A percentile compares a stretch with the other conserved stretches of the same genome.
These are phyloP conservation scores for Caenorhabditis brenneri DNA, from an alignment of 1,140 invertebrate genomes.

Conservation along the genomic window DNA sequence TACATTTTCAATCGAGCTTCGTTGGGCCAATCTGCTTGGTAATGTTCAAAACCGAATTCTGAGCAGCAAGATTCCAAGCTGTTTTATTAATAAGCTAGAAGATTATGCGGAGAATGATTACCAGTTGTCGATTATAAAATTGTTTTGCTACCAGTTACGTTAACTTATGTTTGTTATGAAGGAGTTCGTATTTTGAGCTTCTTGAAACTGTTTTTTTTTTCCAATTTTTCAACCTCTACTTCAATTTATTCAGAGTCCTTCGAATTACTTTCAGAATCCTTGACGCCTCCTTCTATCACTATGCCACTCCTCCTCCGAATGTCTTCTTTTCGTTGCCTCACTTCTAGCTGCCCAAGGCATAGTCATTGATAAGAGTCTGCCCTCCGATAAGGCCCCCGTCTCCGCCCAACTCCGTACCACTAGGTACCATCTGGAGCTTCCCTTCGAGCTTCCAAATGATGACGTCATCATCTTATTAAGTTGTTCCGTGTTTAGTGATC, in stretches of 20 bases:
- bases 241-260: not conserved
- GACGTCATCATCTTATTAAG: not conserved
- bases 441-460: not conserved
- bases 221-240: not conserved
- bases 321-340: slow-evolving; percentile 12
- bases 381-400: not conserved
- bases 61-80: no score
- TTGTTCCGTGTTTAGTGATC: slow-evolving; percentile 15
- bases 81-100: no score
- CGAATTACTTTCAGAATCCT: not conserved
- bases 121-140: no score
- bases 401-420: slow-evolving; percentile 1
- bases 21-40: no score
- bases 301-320: slow-evolving; percentile 3
- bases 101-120: no score
- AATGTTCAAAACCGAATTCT: no score
- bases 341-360: not conserved
- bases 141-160: no score
- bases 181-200: no score
- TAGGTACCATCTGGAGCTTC: slow-evolving; percentile 6
- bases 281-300: not conserved
- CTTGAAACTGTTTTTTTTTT: no score
- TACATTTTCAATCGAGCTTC: no score
- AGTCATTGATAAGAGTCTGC: not conserved
- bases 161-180: no score